phyloP scores from a whole-genome alignment of 2,888 invertebrate species.

The Spisula solida region DNA sequence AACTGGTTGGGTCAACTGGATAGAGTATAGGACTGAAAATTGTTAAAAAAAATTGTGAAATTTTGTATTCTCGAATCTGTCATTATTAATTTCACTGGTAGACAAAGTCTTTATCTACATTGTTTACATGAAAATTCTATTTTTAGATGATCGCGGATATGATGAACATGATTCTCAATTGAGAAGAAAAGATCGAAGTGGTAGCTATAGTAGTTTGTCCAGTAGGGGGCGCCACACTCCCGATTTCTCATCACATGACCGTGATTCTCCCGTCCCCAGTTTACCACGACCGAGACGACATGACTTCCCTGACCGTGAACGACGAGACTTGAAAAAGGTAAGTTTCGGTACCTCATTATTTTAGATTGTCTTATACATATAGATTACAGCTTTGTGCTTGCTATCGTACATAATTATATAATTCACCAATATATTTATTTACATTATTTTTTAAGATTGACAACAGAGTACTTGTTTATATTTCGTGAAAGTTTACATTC shows the following conservation, averaged over 20 bases:
- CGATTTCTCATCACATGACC: conserved; percentile 71
- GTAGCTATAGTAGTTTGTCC: conserved; percentile 75
- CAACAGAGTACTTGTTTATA: too few species aligned
- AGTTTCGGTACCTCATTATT: background rate
- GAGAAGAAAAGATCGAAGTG: conserved; percentile 56
- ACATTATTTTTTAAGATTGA: too few species aligned
- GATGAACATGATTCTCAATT: conserved; percentile 38
- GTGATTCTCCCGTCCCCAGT: conserved; percentile 71
- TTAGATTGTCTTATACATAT: background rate
- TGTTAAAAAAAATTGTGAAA: too few species aligned
- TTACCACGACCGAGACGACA: conserved; percentile 79
- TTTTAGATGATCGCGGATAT: conserved; percentile 17
- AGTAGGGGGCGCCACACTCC: conserved; percentile 74
- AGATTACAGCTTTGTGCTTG: too few species aligned
- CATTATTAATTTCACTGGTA: too few species aligned
- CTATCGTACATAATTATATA: too few species aligned
- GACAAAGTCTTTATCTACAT: background rate
- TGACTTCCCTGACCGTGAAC: conserved; percentile 79
- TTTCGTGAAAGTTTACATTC: too few species aligned
- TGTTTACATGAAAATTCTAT: background rate
- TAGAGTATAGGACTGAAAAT: too few species aligned
- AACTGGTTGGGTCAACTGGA: too few species aligned
- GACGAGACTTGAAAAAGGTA: conserved; percentile 77
- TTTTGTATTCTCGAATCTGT: too few species aligned
- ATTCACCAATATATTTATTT: too few species aligned